Evolutionary conservation across 2,888 invertebrate species (phyloP).

Genomic region (Hydrotaea diabolus): DNA sequence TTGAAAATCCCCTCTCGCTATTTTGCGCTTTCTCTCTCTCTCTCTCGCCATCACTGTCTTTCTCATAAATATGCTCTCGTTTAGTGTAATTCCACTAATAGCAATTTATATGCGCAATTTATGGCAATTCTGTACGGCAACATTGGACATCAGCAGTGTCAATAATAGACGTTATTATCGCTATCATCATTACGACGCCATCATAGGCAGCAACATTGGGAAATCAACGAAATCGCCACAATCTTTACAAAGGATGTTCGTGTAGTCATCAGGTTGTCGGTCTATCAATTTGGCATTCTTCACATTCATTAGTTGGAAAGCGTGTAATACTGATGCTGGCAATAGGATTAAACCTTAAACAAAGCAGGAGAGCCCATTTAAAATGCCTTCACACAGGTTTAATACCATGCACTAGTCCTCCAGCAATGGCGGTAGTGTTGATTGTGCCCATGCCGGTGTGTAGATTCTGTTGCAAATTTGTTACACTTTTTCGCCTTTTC

Average conservation of each 20-base stretch:
- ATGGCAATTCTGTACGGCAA: too few relatives aligned
- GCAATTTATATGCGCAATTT: not conserved
- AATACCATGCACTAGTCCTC: not conserved
- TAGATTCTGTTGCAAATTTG: not conserved
- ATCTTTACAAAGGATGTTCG: not conserved
- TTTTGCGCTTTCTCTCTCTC: too few relatives aligned
- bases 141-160: not conserved
- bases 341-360: not conserved
- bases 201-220: not conserved
- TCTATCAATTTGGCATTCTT: not conserved
- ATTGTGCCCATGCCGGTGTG: not conserved
- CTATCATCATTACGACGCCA: not conserved
- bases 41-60: not conserved
- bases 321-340: not conserved
- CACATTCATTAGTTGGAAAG: not conserved
- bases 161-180: not conserved
- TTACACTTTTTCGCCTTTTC: not conserved
- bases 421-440: not conserved
- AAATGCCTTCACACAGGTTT: not conserved
- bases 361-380: not conserved
- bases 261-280: not conserved
- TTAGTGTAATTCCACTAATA: not conserved
- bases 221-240: not conserved
- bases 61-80: not conserved
- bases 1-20: not conserved